Percentiles rank a stretch among this genome's conserved stretches.
Evolutionary conservation across 2,888 invertebrate species (phyloP).

Genomic region (Cosmopolites sordidus): DNA sequence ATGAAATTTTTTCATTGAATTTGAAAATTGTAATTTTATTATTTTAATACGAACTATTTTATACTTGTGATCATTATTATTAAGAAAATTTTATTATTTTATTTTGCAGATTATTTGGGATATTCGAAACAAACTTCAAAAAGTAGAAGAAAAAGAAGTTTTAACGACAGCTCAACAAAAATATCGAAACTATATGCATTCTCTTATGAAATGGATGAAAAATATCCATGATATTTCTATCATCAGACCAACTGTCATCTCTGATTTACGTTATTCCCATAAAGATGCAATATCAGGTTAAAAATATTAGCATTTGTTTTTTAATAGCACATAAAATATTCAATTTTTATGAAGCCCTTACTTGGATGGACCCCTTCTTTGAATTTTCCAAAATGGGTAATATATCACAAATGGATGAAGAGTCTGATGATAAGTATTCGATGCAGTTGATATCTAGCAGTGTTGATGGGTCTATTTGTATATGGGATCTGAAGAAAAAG

Average conservation of each 20-base stretch:
- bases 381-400: constrained; percentile 58
- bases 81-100: not conserved
- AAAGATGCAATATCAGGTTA: constrained; percentile 53
- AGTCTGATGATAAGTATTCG: constrained; percentile 45
- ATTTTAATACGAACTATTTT: not conserved
- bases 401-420: constrained; percentile 45
- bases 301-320: not conserved
- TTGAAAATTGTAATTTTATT: too few relatives aligned
- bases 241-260: constrained; percentile 58
- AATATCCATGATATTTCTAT: constrained; percentile 55
- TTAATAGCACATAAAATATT: not conserved
- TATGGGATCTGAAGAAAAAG: constrained; percentile 65
- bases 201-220: constrained; percentile 63
- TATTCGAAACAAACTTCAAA: constrained; percentile 33
- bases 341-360: constrained; percentile 46
- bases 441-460: constrained; percentile 64
- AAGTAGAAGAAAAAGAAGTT: constrained; percentile 58
- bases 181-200: constrained; percentile 55
- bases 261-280: constrained; percentile 58
- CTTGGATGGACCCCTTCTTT: constrained; percentile 64
- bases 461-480: constrained; percentile 63
- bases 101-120: constrained; percentile 36
- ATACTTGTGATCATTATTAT: too few relatives aligned
- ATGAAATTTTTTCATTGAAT: too few relatives aligned
- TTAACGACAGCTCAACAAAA: constrained; percentile 60